These are phyloP conservation scores for Sebastes minor DNA, from an alignment of 2,797 vertebrate genomes.

Conservation along the genomic window DNA sequence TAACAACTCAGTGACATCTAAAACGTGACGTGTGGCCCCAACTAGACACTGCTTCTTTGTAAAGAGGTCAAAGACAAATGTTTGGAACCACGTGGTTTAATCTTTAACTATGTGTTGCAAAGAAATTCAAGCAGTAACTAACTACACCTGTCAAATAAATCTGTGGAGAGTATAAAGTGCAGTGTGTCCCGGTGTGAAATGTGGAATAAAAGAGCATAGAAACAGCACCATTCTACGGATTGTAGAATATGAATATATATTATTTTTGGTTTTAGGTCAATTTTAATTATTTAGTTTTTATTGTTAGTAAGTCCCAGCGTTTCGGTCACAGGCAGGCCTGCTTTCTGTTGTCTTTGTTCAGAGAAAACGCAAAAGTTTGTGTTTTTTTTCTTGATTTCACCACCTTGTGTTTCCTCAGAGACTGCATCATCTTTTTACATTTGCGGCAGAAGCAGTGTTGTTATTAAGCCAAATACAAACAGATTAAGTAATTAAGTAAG, in stretches of 20 bases:
- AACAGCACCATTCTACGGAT: background rate
- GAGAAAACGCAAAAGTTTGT: conserved; percentile 2
- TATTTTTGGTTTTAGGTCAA: conserved; percentile 47
- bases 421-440: conserved; percentile 5
- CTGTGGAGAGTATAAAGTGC: too few species aligned
- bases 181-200: background rate
- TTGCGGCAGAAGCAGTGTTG: conserved; percentile 26
- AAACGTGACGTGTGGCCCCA: background rate
- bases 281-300: conserved; percentile 75
- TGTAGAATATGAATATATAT: conserved; percentile 46
- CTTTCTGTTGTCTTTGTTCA: conserved; percentile 36
- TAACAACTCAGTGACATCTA: background rate
- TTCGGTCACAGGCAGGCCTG: conserved; percentile 64
- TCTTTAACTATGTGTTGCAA: too few species aligned
- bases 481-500: background rate
- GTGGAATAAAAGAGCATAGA: background rate
- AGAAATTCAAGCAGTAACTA: background rate
- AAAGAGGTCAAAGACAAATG: background rate
- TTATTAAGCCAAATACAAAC: background rate
- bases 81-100: background rate
- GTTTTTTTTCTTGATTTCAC: conserved; percentile 2
- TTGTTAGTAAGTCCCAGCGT: conserved; percentile 35
- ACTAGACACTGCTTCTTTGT: background rate
- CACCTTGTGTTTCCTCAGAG: conserved; percentile 50
- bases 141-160: background rate